phyloP scores from a whole-genome alignment of 2,888 invertebrate genomes.

The Teinopalpus imperialis region DNA sequence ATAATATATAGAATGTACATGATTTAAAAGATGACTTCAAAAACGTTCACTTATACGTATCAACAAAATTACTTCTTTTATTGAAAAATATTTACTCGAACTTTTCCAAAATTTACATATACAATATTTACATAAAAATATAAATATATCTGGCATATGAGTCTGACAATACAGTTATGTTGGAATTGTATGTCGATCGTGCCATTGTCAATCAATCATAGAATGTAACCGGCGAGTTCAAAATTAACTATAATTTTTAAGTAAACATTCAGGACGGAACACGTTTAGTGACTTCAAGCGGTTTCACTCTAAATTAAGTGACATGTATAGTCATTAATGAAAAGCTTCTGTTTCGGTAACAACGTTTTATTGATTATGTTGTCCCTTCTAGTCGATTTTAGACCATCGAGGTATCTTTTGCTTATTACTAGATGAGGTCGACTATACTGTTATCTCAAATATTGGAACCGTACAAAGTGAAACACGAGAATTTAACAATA shows the following conservation, averaged over 20 bases:
- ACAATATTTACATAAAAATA: not conserved
- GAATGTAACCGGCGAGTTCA: constrained; percentile 38
- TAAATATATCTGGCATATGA: not conserved
- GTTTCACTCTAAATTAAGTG: constrained; percentile 3
- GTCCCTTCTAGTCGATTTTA: too few relatives aligned
- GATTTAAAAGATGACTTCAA: too few relatives aligned
- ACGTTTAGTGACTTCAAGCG: constrained; percentile 46
- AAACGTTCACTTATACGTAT: too few relatives aligned
- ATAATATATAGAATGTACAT: too few relatives aligned
- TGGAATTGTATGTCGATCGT: constrained; percentile 12
- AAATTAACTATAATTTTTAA: constrained; percentile 57
- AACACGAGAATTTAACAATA: too few relatives aligned
- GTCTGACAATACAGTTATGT: constrained; percentile 14
- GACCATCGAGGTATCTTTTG: too few relatives aligned
- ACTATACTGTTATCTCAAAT: too few relatives aligned
- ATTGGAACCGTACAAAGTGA: too few relatives aligned
- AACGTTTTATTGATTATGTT: too few relatives aligned
- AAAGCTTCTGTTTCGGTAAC: not conserved
- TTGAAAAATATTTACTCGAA: too few relatives aligned
- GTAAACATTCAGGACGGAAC: constrained; percentile 54
- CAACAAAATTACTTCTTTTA: too few relatives aligned
- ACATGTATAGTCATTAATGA: constrained; percentile 4
- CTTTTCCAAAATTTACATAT: not conserved
- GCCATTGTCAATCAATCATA: constrained; percentile 37
- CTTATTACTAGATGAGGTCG: too few relatives aligned